Evolutionary conservation across 2,888 invertebrate species (phyloP).

Genomic region (Callinectes sapidus): DNA sequence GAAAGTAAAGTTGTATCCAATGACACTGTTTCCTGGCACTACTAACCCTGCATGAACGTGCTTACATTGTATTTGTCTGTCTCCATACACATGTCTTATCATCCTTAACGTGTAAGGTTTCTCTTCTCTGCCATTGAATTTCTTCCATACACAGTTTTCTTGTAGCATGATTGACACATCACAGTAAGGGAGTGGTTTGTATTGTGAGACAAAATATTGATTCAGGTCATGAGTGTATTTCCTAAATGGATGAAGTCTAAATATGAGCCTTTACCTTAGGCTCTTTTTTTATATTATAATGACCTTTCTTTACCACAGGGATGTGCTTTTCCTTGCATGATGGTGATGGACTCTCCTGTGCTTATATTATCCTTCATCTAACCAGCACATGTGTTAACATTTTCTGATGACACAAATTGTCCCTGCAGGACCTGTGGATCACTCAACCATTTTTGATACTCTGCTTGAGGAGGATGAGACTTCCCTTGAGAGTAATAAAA

Average conservation of each 20-base stretch:
- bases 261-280: neutral
- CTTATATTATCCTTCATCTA: conserved; percentile 29
- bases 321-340: conserved; percentile 53
- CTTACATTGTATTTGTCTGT: conserved; percentile 27
- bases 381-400: neutral
- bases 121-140: neutral
- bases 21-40: conserved; percentile 45
- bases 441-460: conserved; percentile 64
- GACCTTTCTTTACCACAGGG: conserved; percentile 56
- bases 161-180: neutral
- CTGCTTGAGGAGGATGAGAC: conserved; percentile 59
- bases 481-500: conserved; percentile 57
- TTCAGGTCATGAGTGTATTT: neutral
- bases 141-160: conserved; percentile 13
- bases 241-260: neutral
- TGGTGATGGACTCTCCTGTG: conserved; percentile 56
- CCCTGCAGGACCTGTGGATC: conserved; percentile 66
- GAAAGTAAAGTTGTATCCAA: conserved; percentile 40
- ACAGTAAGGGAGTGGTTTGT: neutral
- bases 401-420: conserved; percentile 44
- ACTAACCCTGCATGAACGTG: conserved; percentile 66
- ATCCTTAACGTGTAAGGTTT: neutral
- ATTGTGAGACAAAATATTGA: neutral
- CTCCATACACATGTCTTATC: neutral
- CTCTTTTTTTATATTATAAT: conserved; percentile 17